Evolutionary conservation across 2,797 vertebrate genomes (phyloP), one percentile per base, ranked within the genome.

Genomic region (Sparus aurata): DNA sequence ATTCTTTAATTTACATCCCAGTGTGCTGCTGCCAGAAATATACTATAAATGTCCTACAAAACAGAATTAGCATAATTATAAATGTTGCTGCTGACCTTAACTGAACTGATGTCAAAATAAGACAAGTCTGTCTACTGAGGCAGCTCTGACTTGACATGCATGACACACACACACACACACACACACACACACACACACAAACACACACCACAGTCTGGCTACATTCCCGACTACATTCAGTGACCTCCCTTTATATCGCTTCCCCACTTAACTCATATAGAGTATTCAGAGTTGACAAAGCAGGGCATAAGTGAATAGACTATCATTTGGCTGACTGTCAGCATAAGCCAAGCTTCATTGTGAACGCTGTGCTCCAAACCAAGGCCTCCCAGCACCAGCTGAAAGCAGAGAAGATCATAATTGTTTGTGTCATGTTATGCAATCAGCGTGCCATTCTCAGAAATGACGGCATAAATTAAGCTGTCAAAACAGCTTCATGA

Each of bases 401-500:
- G 43, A 85, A 83, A 76, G 77, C 75, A 41, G 18, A 30, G 25
- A 66, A 45, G 69, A 79, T 77, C 34, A 69, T 87, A 82, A 88
- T 80, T 85, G 73, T 85, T 87, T 68, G 60, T 82, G 86, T 87
- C 91, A 64, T 62, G 69, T 84, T 77, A 74, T 61, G 73, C 65
- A 81, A 86, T 77, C 73, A 82, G 77, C 22, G 3, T 47, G 58
- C 65, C 53, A 54, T 59, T 87, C 73, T 79, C 63, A 57, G 63
- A 63, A 67, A 67, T 79, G 69, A 72, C 73, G 52, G 79, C 61
- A 53, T 69, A 65, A 87, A 88, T 83, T 75, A 82, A 79, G 77
- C 79, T 86, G 85, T 86, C 88, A 84, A 73, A 85, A 79, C 83
- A 57, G 63, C 80, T 85, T 82, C 82, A 79, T 49, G 30, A 83